These are phyloP conservation scores for Sycophila sp. DNA, from an alignment of 1,140 invertebrate genomes.

Conservation along the genomic window DNA sequence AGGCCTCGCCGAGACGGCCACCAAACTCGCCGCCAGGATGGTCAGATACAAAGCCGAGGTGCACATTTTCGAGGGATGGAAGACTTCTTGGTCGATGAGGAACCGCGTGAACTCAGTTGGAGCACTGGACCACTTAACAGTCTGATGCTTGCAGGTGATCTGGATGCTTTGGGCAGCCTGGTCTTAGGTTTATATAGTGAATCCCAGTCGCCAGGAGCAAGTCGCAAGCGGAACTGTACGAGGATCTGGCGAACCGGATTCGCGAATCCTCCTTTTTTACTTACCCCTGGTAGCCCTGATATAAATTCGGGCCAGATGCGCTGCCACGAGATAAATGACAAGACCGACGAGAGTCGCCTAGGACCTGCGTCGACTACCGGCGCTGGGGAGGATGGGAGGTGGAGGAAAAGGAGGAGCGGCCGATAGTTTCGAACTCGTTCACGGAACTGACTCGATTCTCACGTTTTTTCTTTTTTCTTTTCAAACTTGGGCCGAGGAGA, in stretches of 20 bases:
- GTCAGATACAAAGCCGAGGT: not conserved
- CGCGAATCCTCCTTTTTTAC: not conserved
- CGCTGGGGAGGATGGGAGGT: not conserved
- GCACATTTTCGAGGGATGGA: not conserved
- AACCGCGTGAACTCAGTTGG: not conserved
- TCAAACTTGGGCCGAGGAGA: not conserved
- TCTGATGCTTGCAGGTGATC: not conserved
- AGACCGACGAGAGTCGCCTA: not conserved
- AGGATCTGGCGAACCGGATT: constrained; percentile 13
- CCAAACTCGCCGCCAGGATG: not conserved
- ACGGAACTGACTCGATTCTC: not conserved
- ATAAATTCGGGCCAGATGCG: not conserved
- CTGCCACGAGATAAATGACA: not conserved
- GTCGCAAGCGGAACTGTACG: not conserved
- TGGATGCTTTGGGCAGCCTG: not conserved
- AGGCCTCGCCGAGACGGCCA: not conserved
- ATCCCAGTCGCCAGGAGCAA: not conserved
- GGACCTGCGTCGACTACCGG: not conserved
- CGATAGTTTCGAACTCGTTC: not conserved
- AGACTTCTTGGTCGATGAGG: not conserved
- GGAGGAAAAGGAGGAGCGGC: not conserved
- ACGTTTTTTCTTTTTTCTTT: not conserved
- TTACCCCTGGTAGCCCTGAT: not conserved
- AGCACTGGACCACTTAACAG: not conserved
- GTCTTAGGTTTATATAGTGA: constrained; percentile 3